Percentiles rank a stretch among this genome's conserved stretches.
Conservation (phyloP, 2,888 invertebrate genomes). For the Mesochorus sp. region DNA sequence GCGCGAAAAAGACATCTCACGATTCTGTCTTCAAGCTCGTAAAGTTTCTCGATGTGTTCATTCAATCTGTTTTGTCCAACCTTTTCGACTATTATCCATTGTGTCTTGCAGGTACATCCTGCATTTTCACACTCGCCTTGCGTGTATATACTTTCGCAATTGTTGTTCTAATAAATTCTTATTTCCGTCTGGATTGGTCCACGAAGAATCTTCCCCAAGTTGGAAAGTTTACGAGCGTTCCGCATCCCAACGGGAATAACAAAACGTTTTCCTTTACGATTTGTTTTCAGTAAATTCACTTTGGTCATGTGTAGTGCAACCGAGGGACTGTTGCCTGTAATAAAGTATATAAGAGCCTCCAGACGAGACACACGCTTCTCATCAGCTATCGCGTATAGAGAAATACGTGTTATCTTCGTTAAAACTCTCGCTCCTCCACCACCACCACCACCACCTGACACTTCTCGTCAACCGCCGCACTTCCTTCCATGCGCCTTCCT, state of each 20-base stretch:
- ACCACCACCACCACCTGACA: conserved; percentile 66
- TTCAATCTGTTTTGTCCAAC: conserved; percentile 23
- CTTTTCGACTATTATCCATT: conserved; percentile 22
- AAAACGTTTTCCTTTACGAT: conserved; percentile 74
- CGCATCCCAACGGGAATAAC: conserved; percentile 62
- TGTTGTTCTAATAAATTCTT: conserved; percentile 70
- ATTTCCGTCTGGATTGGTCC: conserved; percentile 58
- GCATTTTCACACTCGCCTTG: conserved; percentile 18
- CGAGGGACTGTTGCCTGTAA: conserved; percentile 69
- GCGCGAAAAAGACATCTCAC: conserved; percentile 52
- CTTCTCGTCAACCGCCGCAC: conserved; percentile 61
- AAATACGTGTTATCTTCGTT: neutral
- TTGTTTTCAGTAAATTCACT: conserved; percentile 70
- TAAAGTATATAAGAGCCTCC: conserved; percentile 66
- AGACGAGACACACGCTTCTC: neutral
- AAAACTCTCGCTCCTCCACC: neutral
- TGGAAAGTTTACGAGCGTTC: conserved; percentile 61
- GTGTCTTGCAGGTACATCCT: conserved; percentile 12
- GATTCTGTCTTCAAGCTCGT: conserved; percentile 56
- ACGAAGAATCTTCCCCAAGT: conserved; percentile 44
- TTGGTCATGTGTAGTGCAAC: neutral
- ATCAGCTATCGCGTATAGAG: neutral
- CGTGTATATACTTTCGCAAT: conserved; percentile 20
- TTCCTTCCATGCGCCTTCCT: conserved; percentile 1
- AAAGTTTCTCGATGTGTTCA: conserved; percentile 64